These are phyloP conservation scores for Notechis scutatus DNA, from an alignment of 2,113 vertebrate genomes.

Conservation along the genomic window DNA sequence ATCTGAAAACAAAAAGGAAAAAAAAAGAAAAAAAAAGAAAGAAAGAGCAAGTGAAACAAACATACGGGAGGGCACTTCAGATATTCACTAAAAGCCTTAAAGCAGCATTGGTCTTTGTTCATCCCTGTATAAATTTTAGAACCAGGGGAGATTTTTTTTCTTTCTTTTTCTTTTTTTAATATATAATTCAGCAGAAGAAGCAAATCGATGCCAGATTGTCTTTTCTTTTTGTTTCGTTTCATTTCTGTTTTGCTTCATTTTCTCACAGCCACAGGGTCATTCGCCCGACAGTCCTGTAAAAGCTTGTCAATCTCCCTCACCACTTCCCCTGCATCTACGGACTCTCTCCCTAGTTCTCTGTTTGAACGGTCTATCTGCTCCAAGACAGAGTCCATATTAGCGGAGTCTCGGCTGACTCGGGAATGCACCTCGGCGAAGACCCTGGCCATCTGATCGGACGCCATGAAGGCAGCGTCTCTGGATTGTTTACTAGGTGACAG, in stretches of 20 bases:
- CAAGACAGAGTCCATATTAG: constrained; percentile 77
- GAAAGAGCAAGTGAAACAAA: constrained; percentile 81
- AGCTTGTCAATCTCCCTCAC: constrained; percentile 99
- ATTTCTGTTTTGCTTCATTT: constrained; percentile 76
- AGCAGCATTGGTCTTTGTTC: constrained; percentile 78
- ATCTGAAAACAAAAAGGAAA: constrained; percentile 66
- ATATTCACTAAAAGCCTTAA: constrained; percentile 89
- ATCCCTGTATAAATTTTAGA: constrained; percentile 67
- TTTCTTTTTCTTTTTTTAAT: constrained; percentile 25
- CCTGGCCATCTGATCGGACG: constrained; percentile 79
- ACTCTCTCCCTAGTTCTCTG: constrained; percentile 82
- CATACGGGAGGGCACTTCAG: constrained; percentile 98
- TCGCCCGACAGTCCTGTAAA: constrained; percentile 96
- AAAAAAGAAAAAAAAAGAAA: constrained; percentile 57
- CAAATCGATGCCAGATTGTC: constrained; percentile 64
- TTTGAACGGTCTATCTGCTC: constrained; percentile 80
- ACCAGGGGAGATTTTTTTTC: constrained; percentile 45
- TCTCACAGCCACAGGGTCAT: constrained; percentile 83
- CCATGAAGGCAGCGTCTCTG: constrained; percentile 75
- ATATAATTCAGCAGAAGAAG: constrained; percentile 68
- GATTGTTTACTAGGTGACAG: constrained; percentile 90
- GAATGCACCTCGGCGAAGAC: constrained; percentile 80
- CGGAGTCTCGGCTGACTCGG: constrained; percentile 74
- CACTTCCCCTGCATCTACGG: constrained; percentile 92
- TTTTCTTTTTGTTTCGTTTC: neutral